A percentile compares a stretch with the other conserved stretches of the same genome.
phyloP scores from a whole-genome alignment of 2,888 invertebrate species.

The Unio pictorum region DNA sequence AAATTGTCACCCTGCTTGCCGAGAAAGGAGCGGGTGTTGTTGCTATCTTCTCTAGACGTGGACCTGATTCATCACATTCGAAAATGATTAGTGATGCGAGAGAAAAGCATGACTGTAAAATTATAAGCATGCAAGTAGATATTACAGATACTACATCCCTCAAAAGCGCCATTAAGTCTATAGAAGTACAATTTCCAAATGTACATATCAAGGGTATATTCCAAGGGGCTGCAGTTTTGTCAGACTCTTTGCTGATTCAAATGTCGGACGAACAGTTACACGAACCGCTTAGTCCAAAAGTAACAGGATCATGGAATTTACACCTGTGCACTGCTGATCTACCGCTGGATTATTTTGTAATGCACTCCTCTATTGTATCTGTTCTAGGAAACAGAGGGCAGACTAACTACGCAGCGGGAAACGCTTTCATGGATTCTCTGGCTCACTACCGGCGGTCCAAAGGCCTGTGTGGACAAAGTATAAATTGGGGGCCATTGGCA shows the following conservation, averaged over 20 bases:
- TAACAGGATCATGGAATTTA: slow-evolving; percentile 52
- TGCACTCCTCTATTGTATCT: slow-evolving; percentile 53
- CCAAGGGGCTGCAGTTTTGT: slow-evolving; percentile 48
- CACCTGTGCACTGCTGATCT: slow-evolving; percentile 37
- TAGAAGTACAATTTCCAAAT: slow-evolving; percentile 14
- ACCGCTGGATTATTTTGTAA: slow-evolving; percentile 48
- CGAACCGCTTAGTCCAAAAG: slow-evolving; percentile 42
- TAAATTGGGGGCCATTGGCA: slow-evolving; percentile 56
- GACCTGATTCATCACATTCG: slow-evolving; percentile 11
- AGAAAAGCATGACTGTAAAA: slow-evolving; percentile 13
- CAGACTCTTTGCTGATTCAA: slow-evolving; percentile 27
- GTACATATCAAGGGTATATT: slow-evolving; percentile 46
- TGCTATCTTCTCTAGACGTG: slow-evolving; percentile 30
- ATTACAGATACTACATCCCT: slow-evolving; percentile 34
- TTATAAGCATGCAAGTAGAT: slow-evolving; percentile 31
- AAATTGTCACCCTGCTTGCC: slow-evolving; percentile 31
- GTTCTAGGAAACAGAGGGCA: slow-evolving; percentile 52
- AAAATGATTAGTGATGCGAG: slow-evolving; percentile 19
- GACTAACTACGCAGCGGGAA: slow-evolving; percentile 52
- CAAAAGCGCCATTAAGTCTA: slow-evolving; percentile 15
- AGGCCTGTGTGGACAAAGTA: slow-evolving; percentile 41
- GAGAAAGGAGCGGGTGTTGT: slow-evolving; percentile 36
- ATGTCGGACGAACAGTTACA: slow-evolving; percentile 32
- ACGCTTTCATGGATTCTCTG: slow-evolving; percentile 52
- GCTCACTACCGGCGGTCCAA: slow-evolving; percentile 37